Evolutionary conservation across 1,140 invertebrate species (phyloP), one percentile per base, ranked within the genome.

Genomic region (Mycetomoellerius zeteki): DNA sequence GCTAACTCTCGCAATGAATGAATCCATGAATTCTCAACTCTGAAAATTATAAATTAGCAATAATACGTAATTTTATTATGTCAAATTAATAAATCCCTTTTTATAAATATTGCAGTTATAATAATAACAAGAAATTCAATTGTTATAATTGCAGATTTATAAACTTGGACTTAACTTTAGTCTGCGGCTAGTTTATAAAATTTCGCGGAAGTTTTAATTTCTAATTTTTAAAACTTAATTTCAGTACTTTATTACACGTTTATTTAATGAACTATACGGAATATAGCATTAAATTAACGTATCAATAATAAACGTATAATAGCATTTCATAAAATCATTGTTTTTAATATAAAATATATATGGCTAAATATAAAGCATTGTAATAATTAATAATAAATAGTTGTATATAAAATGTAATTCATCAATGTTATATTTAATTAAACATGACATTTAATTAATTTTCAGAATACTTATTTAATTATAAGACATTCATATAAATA

Each of bases 391-490:
- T 67, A 60, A 67, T n/a, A 37, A 8, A 7, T 7, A 14, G 12
- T 37, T 33, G 14, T 67, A 16, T 43, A n/a, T 47, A 47, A 71
- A 24, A 71, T 50, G 43, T 10, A 71, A 54, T 73, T 54, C 10
- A 27, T 54, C 10, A 56, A 56, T 16, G 27, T 58, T 21, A 56
- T 24, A 43, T 58, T 58, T 58, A 37, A 58, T 37, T 58, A 58
- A 37, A 58, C 16, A 7, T 75, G 8, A 56, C 12, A 75, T 37
- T 58, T 58, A 76, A 76, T 33, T 56, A 3, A n/a, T 67, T 65
- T 33, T n/a, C 4, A 52, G 30, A 52, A 54, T 67, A 50, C 50
- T 50, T 24, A 76, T 73, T 73, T 75, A 21, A 30, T 78, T 50
- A 64, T 65, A 5, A 14, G 3, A 19, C 8, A 64, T 78, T 78